Percentiles rank a stretch among this genome's conserved stretches.
phyloP scores from a whole-genome alignment of 1,140 invertebrate species.

The Lasioglossum albipes region DNA sequence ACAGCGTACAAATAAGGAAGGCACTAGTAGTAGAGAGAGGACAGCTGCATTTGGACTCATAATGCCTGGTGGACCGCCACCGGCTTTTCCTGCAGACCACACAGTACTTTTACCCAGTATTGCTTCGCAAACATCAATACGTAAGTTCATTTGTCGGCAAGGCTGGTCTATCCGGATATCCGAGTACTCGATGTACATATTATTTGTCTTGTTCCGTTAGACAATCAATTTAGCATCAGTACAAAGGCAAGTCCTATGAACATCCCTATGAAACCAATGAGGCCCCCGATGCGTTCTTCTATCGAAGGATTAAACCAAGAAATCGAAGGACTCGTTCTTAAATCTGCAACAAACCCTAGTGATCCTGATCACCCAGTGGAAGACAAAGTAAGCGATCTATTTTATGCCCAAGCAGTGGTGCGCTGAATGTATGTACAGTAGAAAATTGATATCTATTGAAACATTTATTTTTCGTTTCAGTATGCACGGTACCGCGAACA shows the following conservation, averaged over 20 bases:
- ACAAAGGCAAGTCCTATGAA: slow-evolving; percentile 82
- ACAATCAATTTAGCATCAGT: slow-evolving; percentile 78
- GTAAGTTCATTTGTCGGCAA: slow-evolving; percentile 58
- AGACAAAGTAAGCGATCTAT: slow-evolving; percentile 72
- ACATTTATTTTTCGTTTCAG: slow-evolving; percentile 50
- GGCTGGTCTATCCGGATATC: background rate
- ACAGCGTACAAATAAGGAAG: slow-evolving; percentile 79
- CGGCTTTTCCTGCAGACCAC: slow-evolving; percentile 78
- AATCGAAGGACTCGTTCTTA: slow-evolving; percentile 87
- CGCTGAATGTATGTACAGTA: background rate
- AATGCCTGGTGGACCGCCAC: slow-evolving; percentile 76
- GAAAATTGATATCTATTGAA: background rate
- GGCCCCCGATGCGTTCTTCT: slow-evolving; percentile 87
- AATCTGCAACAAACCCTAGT: slow-evolving; percentile 74
- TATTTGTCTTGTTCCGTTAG: slow-evolving; percentile 56
- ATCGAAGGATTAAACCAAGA: slow-evolving; percentile 92
- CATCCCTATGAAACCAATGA: slow-evolving; percentile 82
- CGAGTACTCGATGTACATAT: slow-evolving; percentile 13
- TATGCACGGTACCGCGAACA: slow-evolving; percentile 79
- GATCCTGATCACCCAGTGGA: slow-evolving; percentile 76
- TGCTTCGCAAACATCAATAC: slow-evolving; percentile 77
- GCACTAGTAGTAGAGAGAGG: slow-evolving; percentile 78
- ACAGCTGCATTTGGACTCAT: slow-evolving; percentile 79
- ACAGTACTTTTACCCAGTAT: slow-evolving; percentile 77
- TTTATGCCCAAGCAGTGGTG: background rate